Percentiles rank a stretch among this genome's conserved stretches.
These are phyloP conservation scores for Hippocampus comes DNA, from an alignment of 2,113 vertebrate species.

Conservation along the genomic window DNA sequence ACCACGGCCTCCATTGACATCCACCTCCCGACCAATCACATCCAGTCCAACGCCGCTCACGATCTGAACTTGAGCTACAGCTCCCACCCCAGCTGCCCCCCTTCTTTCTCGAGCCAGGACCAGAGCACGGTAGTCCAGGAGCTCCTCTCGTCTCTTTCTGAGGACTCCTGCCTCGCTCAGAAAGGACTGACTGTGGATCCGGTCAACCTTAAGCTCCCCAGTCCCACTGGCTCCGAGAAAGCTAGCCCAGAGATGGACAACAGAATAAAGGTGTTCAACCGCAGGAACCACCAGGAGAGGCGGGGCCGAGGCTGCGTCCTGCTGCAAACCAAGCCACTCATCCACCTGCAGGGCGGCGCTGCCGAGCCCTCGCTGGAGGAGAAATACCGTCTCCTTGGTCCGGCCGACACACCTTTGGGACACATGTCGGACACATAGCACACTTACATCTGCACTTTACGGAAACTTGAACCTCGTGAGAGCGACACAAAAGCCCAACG, in stretches of 20 bases:
- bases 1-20: constrained; percentile 86
- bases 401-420: constrained; percentile 61
- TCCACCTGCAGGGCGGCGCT: constrained; percentile 71
- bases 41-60: constrained; percentile 73
- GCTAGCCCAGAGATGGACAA: constrained; percentile 78
- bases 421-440: constrained; percentile 65
- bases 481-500: neutral
- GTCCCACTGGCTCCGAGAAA: constrained; percentile 62
- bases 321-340: constrained; percentile 79
- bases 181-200: constrained; percentile 78
- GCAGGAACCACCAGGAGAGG: constrained; percentile 78
- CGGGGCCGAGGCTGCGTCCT: constrained; percentile 50
- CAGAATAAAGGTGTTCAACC: constrained; percentile 77
- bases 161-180: constrained; percentile 77
- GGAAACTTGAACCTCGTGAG: neutral
- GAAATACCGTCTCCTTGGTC: constrained; percentile 74
- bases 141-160: constrained; percentile 81
- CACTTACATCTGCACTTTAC: constrained; percentile 12
- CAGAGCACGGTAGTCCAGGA: constrained; percentile 75
- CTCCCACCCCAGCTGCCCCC: constrained; percentile 44
- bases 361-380: constrained; percentile 68
- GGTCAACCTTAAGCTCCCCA: constrained; percentile 77
- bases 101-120: constrained; percentile 41
- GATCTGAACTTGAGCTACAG: constrained; percentile 61
- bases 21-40: constrained; percentile 76